phyloP scores from a whole-genome alignment of 2,797 vertebrate species.

The Aotus griseimembra region DNA sequence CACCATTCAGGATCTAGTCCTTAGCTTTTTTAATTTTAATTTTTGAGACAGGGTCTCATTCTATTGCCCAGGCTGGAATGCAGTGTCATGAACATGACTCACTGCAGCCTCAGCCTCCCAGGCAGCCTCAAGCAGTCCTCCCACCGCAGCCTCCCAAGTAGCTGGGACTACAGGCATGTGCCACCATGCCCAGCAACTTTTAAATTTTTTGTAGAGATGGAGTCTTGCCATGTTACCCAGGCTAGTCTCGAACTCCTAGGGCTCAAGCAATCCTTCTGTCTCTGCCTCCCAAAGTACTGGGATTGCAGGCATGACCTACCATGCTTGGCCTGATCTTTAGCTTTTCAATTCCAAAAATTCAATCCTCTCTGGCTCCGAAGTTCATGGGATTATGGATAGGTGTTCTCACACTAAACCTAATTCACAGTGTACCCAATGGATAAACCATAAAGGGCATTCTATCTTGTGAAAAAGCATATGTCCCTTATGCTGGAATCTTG shows the following conservation, averaged over 20 bases:
- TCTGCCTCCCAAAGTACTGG: no score
- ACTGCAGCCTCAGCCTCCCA: no score
- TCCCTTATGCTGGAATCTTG: neutral
- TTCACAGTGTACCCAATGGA: neutral
- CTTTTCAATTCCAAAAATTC: conserved; percentile 22
- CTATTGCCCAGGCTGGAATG: neutral
- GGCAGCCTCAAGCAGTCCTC: neutral
- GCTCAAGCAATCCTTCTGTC: no score
- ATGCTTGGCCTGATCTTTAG: neutral
- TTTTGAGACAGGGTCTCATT: neutral
- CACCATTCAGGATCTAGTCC: neutral
- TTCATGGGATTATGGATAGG: neutral
- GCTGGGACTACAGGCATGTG: neutral
- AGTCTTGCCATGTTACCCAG: no score
- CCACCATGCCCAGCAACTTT: neutral
- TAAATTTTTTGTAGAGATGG: no score
- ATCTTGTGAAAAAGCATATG: neutral
- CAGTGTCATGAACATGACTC: no score
- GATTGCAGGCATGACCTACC: no score
- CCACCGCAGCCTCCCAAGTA: neutral
- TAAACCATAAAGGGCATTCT: neutral
- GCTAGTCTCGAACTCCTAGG: no score
- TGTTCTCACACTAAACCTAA: neutral
- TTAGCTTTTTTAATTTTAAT: neutral
- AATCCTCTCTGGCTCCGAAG: neutral